Evolutionary conservation across 2,113 vertebrate species (phyloP).

Genomic region (Alosa alosa): DNA sequence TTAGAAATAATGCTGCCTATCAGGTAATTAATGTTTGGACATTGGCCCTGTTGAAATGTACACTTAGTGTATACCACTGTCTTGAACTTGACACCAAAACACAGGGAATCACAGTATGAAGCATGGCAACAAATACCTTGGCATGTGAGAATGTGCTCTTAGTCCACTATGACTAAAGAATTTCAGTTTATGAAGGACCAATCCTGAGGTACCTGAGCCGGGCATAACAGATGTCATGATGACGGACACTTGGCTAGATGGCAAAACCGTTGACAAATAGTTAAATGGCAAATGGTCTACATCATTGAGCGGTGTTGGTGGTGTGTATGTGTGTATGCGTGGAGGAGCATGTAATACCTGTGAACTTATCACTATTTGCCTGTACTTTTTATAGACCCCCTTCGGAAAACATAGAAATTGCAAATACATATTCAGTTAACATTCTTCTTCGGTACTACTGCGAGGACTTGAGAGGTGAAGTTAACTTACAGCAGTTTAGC

Average conservation of each 20-base stretch:
- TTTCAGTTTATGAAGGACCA: neutral
- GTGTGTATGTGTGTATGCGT: neutral
- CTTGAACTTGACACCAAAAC: slow-evolving; percentile 13
- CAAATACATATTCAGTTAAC: neutral
- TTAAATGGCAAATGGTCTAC: neutral
- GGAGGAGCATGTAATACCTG: neutral
- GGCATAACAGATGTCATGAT: neutral
- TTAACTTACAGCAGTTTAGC: neutral
- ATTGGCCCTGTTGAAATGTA: neutral
- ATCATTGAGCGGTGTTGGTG: neutral
- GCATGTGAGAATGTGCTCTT: neutral
- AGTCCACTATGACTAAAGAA: neutral
- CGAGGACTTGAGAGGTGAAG: no score
- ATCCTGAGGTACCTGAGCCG: neutral
- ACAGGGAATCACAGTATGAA: neutral
- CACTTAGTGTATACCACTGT: neutral
- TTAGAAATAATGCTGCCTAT: neutral
- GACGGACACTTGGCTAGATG: neutral
- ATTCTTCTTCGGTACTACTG: neutral
- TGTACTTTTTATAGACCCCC: slow-evolving; percentile 8
- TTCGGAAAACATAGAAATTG: neutral
- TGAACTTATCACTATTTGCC: neutral
- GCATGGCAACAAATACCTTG: neutral
- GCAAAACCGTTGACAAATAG: neutral
- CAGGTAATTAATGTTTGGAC: neutral